phyloP scores from a whole-genome alignment of 2,113 vertebrate genomes.

The Petrocephalus microphthalmus region DNA sequence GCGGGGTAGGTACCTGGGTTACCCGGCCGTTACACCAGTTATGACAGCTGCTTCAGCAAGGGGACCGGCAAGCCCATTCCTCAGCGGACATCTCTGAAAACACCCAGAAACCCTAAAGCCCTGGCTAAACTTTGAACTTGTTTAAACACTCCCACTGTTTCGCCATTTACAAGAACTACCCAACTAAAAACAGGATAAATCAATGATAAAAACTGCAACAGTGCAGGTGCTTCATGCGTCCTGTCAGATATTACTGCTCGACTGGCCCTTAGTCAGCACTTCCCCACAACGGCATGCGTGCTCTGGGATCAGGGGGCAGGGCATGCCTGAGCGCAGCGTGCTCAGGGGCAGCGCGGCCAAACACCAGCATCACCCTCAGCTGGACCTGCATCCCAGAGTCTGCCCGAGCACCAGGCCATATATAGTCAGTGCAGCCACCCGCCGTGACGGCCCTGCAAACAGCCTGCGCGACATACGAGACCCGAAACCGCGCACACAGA shows the following conservation, averaged over 20 bases:
- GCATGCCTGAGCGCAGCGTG: not conserved
- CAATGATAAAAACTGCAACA: not conserved
- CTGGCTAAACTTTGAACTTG: not conserved
- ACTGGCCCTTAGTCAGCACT: constrained; percentile 27
- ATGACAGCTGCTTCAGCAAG: not conserved
- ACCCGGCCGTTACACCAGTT: no score
- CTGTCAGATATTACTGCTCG: not conserved
- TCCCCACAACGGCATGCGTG: not conserved
- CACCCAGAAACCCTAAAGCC: not conserved
- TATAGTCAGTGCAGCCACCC: constrained; percentile 17
- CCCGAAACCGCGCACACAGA: not conserved
- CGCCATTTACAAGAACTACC: not conserved
- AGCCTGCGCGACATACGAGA: not conserved
- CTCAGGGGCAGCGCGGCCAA: not conserved
- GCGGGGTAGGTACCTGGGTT: not conserved
- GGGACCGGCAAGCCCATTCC: not conserved
- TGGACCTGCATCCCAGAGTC: not conserved
- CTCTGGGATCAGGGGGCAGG: not conserved
- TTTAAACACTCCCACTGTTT: not conserved
- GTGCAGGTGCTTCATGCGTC: not conserved
- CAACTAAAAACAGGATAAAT: not conserved
- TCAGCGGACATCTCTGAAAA: not conserved
- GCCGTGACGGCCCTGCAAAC: not conserved
- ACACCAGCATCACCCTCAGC: constrained; percentile 1
- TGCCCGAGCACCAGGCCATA: constrained; percentile 21